Percentiles rank a stretch among this genome's conserved stretches.
phyloP scores from a whole-genome alignment of 2,797 vertebrate species.

The Mergus octosetaceus region DNA sequence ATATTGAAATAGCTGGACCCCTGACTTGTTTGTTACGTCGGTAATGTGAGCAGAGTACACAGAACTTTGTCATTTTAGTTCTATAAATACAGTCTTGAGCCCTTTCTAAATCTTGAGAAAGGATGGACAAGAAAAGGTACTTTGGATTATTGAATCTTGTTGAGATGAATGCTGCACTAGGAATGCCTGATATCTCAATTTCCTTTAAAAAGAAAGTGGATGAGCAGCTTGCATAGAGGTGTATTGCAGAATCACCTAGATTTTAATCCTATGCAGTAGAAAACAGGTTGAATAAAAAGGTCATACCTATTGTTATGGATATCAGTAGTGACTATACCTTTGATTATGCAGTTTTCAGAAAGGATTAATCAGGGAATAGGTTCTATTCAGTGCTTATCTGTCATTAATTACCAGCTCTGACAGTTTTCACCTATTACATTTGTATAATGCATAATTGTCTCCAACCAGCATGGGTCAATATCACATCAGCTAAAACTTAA shows the following conservation, averaged over 20 bases:
- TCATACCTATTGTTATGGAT: neutral
- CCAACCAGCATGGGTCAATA: neutral
- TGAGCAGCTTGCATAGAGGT: neutral
- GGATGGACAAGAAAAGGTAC: neutral
- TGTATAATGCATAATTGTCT: neutral
- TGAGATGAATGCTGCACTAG: neutral
- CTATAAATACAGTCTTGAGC: neutral
- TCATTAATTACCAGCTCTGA: neutral
- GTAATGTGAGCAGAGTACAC: neutral
- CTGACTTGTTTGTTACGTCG: neutral
- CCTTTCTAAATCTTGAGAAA: neutral
- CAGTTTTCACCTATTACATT: neutral
- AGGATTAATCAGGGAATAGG: neutral
- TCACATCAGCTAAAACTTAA: neutral
- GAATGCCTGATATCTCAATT: neutral
- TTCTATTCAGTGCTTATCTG: neutral
- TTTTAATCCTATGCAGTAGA: neutral
- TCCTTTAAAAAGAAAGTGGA: neutral
- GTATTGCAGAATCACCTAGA: neutral
- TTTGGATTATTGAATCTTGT: neutral
- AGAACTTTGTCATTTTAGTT: neutral
- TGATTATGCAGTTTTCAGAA: neutral
- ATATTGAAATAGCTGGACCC: neutral
- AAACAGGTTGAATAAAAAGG: neutral
- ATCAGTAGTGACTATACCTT: neutral